These are phyloP conservation scores for Maniola jurtina DNA, from an alignment of 1,140 invertebrate species.

Conservation along the genomic window DNA sequence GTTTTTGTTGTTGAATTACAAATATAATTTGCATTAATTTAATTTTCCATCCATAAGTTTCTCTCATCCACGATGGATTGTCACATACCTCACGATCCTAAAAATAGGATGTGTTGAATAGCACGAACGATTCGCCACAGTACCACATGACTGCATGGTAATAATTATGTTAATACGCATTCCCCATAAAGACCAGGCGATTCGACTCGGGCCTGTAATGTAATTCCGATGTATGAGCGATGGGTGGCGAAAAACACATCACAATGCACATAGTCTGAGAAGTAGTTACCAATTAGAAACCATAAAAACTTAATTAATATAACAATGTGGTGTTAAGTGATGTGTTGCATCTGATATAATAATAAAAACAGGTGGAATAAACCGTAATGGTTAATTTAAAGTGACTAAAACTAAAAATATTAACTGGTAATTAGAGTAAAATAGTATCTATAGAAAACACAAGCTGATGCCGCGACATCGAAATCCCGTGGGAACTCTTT, in stretches of 20 bases:
- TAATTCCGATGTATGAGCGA: conserved; percentile 5
- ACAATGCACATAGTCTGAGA: conserved; percentile 3
- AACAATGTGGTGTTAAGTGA: too few relatives aligned
- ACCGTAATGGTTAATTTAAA: too few relatives aligned
- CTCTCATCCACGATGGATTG: background rate
- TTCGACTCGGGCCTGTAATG: background rate
- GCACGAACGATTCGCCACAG: conserved; percentile 10
- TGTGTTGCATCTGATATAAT: too few relatives aligned
- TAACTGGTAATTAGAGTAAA: too few relatives aligned
- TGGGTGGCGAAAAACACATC: conserved; percentile 16
- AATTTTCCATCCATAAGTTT: background rate
- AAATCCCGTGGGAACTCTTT: too few relatives aligned
- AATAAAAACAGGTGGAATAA: too few relatives aligned
- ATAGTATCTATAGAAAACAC: too few relatives aligned
- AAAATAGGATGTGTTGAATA: conserved; percentile 12
- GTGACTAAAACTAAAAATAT: too few relatives aligned
- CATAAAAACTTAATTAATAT: too few relatives aligned
- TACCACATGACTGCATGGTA: conserved; percentile 13
- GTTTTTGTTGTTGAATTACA: too few relatives aligned
- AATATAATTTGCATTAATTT: background rate
- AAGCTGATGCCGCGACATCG: too few relatives aligned
- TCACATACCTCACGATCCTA: background rate
- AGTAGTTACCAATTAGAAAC: background rate
- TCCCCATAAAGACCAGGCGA: conserved; percentile 9
- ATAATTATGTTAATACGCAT: conserved; percentile 23